Evolutionary conservation across 2,888 invertebrate genomes (phyloP), one percentile per base, ranked within the genome.

Genomic region (Trichacis sp.): DNA sequence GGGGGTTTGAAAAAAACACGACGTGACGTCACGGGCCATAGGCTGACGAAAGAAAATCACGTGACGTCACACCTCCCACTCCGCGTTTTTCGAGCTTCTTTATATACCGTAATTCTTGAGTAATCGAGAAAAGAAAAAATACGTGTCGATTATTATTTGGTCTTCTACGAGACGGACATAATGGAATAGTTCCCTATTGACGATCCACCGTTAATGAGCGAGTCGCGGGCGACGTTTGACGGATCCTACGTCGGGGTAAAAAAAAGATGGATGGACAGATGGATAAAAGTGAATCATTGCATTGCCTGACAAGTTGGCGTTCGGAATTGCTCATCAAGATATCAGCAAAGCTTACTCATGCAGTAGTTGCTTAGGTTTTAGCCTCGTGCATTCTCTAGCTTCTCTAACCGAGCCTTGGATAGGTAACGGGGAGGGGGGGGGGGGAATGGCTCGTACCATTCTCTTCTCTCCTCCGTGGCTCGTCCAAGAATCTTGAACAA

Each of bases 241-340:
- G 12, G 40, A 40, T 40, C 14, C 15, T 12, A 4, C 15, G 15
- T n/a, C n/a, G 14, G 15, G 40, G 4, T 24, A 8, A 24, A 24
- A 15, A 40, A 4, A 6, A 18, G n/a, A 45, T 11, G 12, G 45
- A 45, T 45, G 20, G 45, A 12, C 18, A 42, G 42, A 45, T 45
- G 12, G 45, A 45, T 45, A 45, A 12, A 45, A 45, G 45, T 45
- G 45, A 45, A 45, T 45, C 45, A 20, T 45, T 45, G 45, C 45
- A 45, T 45, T n/a, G 45, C 6, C 20, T 18, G 45, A 45, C 45
- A 45, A 45, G 45, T 45, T 45, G 45, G 45, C 45, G 45, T 45
- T 45, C 19, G 45, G 20, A 20, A 19, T 45, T 45, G 45, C 45
- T 45, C 45, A 45, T 45, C 45, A 20, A 45, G 45, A 45, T 45